Conservation (phyloP, 2,888 invertebrate species). For the Prenolepis imparis region DNA sequence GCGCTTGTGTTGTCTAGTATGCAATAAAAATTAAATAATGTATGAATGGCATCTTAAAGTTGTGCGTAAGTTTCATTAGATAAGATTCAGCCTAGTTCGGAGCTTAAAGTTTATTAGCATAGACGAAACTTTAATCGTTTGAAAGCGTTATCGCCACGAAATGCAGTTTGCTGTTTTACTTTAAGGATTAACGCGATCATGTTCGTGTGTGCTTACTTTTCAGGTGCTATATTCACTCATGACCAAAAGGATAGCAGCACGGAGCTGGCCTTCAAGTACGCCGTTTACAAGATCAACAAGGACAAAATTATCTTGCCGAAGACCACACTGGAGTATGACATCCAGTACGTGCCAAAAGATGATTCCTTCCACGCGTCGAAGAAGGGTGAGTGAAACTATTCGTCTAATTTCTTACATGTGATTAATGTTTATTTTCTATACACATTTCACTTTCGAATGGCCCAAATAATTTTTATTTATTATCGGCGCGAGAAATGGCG, state of each 20-base stretch:
- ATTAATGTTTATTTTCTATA: background rate
- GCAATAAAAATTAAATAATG: background rate
- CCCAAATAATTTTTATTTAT: constrained; percentile 17
- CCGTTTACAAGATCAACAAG: constrained; percentile 92
- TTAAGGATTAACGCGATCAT: constrained; percentile 42
- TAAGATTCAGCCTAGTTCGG: constrained; percentile 1
- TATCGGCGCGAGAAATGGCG: background rate
- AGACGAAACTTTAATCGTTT: constrained; percentile 62
- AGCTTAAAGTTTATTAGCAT: constrained; percentile 61
- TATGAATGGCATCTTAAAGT: constrained; percentile 4
- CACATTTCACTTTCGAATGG: background rate
- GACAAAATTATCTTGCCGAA: constrained; percentile 91
- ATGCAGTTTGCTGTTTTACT: constrained; percentile 53
- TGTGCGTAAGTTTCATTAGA: constrained; percentile 23
- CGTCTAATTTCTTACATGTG: background rate
- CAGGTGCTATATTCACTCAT: constrained; percentile 93
- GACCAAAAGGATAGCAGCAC: constrained; percentile 90
- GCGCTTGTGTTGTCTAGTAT: too few relatives aligned
- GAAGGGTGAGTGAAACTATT: constrained; percentile 87
- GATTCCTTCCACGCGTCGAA: constrained; percentile 94
- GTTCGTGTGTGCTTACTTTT: constrained; percentile 75
- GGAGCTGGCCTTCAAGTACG: constrained; percentile 93
- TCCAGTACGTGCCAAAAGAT: constrained; percentile 91
- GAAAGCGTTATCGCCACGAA: constrained; percentile 33
- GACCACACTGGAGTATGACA: constrained; percentile 91